phyloP scores from a whole-genome alignment of 35 echinoderm and acorn worm species.

The Heliocidaris erythrogramma region DNA sequence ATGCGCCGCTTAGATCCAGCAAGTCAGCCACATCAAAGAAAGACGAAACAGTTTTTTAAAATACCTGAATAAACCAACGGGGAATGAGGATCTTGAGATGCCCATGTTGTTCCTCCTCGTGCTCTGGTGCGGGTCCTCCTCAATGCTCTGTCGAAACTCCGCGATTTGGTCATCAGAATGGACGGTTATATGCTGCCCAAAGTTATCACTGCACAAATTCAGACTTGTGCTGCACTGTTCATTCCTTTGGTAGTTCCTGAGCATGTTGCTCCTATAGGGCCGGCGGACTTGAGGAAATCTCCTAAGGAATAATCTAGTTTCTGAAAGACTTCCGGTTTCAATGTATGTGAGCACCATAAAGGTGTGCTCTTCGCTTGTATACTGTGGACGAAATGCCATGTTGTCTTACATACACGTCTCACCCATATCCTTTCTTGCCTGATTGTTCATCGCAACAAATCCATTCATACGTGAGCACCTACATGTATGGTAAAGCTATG shows the following conservation, averaged over 20 bases:
- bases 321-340: neutral
- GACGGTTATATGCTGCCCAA: neutral
- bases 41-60: too few species aligned
- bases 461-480: too few species aligned
- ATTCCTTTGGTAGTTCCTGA: neutral
- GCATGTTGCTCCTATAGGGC: neutral
- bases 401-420: neutral
- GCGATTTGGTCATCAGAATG: neutral
- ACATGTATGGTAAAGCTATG: too few species aligned
- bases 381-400: neutral
- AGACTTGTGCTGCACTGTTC: too few species aligned
- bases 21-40: too few species aligned
- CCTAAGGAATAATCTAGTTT: neutral
- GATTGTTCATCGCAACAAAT: neutral
- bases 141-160: neutral
- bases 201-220: neutral
- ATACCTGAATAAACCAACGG: too few species aligned
- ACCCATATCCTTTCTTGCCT: neutral
- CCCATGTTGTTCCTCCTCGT: too few species aligned
- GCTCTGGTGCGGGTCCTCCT: too few species aligned
- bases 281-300: conserved; percentile 5
- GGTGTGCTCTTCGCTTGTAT: neutral
- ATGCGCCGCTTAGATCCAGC: too few species aligned
- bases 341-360: neutral
- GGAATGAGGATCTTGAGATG: too few species aligned